Evolutionary conservation across 2,888 invertebrate genomes (phyloP).

Genomic region (Rotaria sp.): DNA sequence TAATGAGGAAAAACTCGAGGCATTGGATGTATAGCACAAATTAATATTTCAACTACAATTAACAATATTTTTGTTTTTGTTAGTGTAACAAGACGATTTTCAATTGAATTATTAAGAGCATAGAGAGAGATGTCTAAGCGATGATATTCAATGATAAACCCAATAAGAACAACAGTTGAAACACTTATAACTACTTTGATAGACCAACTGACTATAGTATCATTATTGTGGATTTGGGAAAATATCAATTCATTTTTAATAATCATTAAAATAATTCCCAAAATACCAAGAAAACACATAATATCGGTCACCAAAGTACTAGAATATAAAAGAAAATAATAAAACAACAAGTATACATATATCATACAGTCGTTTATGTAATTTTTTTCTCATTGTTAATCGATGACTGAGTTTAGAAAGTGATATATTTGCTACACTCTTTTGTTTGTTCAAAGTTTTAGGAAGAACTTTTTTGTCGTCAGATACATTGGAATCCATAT

Average conservation of each 20-base stretch:
- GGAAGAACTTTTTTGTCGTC: too few species aligned
- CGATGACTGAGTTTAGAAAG: too few species aligned
- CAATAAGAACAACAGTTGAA: conserved; percentile 48
- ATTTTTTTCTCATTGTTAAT: too few species aligned
- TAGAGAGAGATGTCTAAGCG: conserved; percentile 49
- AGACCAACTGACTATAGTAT: conserved; percentile 45
- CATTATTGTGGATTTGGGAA: conserved; percentile 43
- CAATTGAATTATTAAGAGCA: conserved; percentile 52
- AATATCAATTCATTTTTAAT: conserved; percentile 49
- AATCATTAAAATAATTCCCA: conserved; percentile 51
- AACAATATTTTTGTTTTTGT: conserved; percentile 45
- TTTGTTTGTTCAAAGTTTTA: too few species aligned
- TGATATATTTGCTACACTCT: too few species aligned
- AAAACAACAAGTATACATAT: too few species aligned
- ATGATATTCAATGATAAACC: conserved; percentile 50
- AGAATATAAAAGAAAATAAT: neutral
- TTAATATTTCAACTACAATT: conserved; percentile 69
- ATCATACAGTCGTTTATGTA: too few species aligned
- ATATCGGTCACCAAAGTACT: conserved; percentile 43
- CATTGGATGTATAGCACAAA: conserved; percentile 52
- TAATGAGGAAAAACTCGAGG: conserved; percentile 38
- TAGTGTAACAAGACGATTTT: conserved; percentile 52
- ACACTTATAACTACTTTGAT: conserved; percentile 49
- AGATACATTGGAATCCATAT: too few species aligned
- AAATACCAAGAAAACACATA: conserved; percentile 48